phyloP scores from a whole-genome alignment of 2,797 vertebrate genomes.

The Microctenopoma lineatum region DNA sequence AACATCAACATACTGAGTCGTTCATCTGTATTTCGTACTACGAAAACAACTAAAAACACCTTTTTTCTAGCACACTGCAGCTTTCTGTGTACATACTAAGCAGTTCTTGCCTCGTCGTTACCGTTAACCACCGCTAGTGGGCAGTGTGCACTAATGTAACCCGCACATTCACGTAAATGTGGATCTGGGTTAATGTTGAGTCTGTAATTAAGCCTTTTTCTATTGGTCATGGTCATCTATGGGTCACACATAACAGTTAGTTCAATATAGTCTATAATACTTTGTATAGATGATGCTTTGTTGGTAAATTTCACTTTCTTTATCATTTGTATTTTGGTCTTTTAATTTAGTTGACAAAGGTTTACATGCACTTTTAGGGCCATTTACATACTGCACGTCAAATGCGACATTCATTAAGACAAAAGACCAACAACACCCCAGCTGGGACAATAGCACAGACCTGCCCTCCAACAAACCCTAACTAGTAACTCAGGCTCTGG shows the following conservation, averaged over 20 bases:
- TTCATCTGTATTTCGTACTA: too few relatives aligned
- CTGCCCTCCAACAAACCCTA: conserved; percentile 8
- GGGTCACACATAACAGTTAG: background rate
- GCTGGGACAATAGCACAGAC: background rate
- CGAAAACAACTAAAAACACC: too few relatives aligned
- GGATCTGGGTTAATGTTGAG: background rate
- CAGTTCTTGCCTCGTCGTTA: conserved; percentile 9
- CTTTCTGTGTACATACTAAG: too few relatives aligned
- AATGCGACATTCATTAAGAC: too few relatives aligned
- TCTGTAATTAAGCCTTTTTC: background rate
- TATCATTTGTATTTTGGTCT: too few relatives aligned
- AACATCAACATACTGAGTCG: background rate
- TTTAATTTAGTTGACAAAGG: background rate
- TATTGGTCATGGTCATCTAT: too few relatives aligned
- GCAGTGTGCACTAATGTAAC: conserved; percentile 42
- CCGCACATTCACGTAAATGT: background rate
- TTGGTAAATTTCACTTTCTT: background rate
- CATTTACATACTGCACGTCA: background rate
- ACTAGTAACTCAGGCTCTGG: background rate
- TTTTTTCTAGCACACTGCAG: too few relatives aligned
- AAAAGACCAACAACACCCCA: background rate
- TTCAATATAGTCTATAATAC: background rate
- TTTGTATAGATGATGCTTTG: background rate
- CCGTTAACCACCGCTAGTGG: conserved; percentile 47
- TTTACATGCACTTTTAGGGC: background rate